Percentiles rank a stretch among this genome's conserved stretches.
Conservation (phyloP, 2,113 vertebrate species). For the Hippocampus zosterae region DNA sequence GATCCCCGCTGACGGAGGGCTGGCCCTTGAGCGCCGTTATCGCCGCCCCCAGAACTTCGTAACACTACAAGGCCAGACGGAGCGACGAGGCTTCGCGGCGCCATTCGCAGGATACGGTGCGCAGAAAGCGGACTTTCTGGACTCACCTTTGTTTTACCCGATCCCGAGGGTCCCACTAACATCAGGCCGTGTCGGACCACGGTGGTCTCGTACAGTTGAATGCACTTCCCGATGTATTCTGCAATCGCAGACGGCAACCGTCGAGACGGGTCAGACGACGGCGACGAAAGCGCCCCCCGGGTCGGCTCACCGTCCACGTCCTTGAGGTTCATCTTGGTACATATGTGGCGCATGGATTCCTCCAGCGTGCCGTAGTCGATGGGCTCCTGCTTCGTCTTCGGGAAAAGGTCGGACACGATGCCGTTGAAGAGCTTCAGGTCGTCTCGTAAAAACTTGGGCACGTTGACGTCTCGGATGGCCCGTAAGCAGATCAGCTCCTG, state of each 20-base stretch:
- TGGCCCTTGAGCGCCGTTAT: slow-evolving; percentile 82
- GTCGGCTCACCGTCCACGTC: slow-evolving; percentile 79
- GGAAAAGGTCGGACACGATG: slow-evolving; percentile 90
- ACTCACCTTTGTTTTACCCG: slow-evolving; percentile 86
- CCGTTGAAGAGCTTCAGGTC: slow-evolving; percentile 88
- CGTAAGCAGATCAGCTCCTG: slow-evolving; percentile 89
- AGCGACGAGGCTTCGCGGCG: too few species aligned
- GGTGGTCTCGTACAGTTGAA: slow-evolving; percentile 88
- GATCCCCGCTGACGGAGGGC: slow-evolving; percentile 81
- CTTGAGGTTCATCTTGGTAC: slow-evolving; percentile 74
- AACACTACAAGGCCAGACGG: slow-evolving; percentile 74
- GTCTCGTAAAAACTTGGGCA: slow-evolving; percentile 90
- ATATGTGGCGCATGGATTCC: slow-evolving; percentile 77
- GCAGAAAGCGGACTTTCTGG: too few species aligned
- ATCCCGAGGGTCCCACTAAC: slow-evolving; percentile 87
- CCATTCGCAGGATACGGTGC: too few species aligned
- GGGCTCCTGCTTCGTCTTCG: slow-evolving; percentile 76
- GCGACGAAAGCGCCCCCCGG: slow-evolving; percentile 20
- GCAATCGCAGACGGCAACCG: slow-evolving; percentile 23
- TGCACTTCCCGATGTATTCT: slow-evolving; percentile 88
- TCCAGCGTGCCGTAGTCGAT: slow-evolving; percentile 83
- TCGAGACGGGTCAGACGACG: not conserved
- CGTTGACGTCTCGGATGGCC: slow-evolving; percentile 84
- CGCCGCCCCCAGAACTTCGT: slow-evolving; percentile 81
- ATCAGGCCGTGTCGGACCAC: slow-evolving; percentile 87